phyloP scores from a whole-genome alignment of 2,888 invertebrate species.

The Pammene aurita region DNA sequence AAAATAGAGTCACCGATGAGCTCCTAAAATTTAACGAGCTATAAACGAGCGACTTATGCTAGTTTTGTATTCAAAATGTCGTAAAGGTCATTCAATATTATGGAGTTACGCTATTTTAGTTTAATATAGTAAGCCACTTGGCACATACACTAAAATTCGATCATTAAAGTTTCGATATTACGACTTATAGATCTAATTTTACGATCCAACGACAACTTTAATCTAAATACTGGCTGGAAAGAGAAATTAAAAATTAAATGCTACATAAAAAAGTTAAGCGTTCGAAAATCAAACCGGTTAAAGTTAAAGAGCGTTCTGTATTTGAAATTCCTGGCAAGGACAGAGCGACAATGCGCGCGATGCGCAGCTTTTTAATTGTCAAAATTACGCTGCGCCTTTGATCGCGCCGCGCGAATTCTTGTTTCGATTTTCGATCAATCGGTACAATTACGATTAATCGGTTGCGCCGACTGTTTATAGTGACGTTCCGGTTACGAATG shows the following conservation, averaged over 20 bases:
- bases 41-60: constrained; percentile 79
- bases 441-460: constrained; percentile 41
- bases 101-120: background rate
- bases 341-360: constrained; percentile 71
- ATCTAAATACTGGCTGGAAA: constrained; percentile 26
- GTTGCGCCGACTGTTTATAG: constrained; percentile 24
- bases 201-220: constrained; percentile 66
- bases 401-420: constrained; percentile 65
- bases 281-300: constrained; percentile 70
- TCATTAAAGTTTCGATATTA: constrained; percentile 76
- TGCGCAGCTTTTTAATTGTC: constrained; percentile 80
- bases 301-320: constrained; percentile 59
- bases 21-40: constrained; percentile 77
- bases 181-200: constrained; percentile 79
- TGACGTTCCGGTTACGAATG: constrained; percentile 24
- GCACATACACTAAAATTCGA: constrained; percentile 65
- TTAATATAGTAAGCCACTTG: constrained; percentile 30
- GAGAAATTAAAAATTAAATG: constrained; percentile 54
- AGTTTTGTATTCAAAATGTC: constrained; percentile 1
- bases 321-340: constrained; percentile 78
- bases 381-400: constrained; percentile 74
- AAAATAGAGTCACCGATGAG: constrained; percentile 64
- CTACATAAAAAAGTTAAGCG: constrained; percentile 46
- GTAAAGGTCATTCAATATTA: background rate
- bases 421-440: constrained; percentile 55